phyloP scores from a whole-genome alignment of 2,113 vertebrate species.

The Lycocorax pyrrhopterus region DNA sequence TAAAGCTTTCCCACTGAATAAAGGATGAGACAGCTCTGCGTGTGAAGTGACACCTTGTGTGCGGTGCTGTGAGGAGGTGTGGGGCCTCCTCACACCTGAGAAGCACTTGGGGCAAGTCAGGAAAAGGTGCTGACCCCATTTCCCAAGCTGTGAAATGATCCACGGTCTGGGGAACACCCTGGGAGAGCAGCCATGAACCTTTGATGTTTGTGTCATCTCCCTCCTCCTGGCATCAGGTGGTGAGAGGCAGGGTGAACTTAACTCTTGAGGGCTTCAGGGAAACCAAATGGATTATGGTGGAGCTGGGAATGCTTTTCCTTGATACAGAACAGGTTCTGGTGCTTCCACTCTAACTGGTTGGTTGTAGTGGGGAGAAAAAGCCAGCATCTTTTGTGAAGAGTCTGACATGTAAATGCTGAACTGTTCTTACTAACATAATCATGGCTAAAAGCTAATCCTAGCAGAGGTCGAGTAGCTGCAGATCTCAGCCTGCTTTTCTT shows the following conservation, averaged over 20 bases:
- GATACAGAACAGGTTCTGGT: background rate
- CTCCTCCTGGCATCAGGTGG: background rate
- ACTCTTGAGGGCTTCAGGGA: background rate
- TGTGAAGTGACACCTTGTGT: background rate
- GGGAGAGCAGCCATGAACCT: background rate
- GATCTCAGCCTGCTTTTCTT: slow-evolving; percentile 56
- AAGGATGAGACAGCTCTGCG: background rate
- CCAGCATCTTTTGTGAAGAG: background rate
- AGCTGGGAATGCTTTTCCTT: background rate
- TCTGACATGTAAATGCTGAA: background rate
- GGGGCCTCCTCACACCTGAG: background rate
- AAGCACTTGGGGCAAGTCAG: background rate
- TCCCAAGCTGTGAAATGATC: background rate
- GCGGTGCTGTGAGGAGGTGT: background rate
- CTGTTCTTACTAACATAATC: slow-evolving; percentile 29
- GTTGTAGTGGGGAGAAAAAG: background rate
- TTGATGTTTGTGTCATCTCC: background rate
- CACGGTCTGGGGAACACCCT: background rate
- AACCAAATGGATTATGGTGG: rapidly evolving
- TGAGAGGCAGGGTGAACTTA: background rate
- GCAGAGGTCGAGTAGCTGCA: background rate
- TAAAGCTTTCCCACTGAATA: background rate
- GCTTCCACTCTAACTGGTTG: background rate
- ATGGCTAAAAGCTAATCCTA: slow-evolving; percentile 10
- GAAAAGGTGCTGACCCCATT: background rate